Percentiles rank a stretch among this genome's conserved stretches.
These are phyloP conservation scores for Gorsachius magnificus DNA, from an alignment of 2,797 vertebrate species.

Conservation along the genomic window DNA sequence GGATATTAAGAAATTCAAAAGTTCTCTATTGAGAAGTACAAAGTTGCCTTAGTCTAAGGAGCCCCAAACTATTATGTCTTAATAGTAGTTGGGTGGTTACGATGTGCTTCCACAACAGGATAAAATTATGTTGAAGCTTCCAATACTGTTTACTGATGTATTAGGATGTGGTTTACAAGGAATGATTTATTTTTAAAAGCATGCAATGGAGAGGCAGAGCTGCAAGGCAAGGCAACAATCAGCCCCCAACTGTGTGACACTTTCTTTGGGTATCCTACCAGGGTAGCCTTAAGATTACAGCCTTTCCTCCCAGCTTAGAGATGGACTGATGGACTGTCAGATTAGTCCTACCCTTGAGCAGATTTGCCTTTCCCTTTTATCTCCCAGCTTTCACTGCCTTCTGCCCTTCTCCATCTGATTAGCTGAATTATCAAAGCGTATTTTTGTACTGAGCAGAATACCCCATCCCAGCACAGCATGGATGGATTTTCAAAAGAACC, in stretches of 20 bases:
- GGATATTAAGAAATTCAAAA: neutral
- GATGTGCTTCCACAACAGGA: neutral
- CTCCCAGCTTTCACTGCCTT: conserved; percentile 1
- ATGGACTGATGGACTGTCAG: neutral
- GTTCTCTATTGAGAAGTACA: neutral
- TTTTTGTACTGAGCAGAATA: neutral
- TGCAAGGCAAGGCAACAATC: neutral
- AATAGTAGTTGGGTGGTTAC: neutral
- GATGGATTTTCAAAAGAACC: neutral
- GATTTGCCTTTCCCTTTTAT: neutral
- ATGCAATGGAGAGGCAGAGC: neutral
- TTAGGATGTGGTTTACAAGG: neutral
- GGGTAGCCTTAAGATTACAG: neutral
- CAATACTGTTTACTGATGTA: neutral
- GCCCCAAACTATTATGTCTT: neutral
- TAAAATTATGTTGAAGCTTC: neutral
- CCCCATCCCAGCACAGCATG: neutral
- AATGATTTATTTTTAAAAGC: neutral
- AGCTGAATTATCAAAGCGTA: neutral
- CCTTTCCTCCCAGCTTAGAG: neutral
- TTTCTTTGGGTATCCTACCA: neutral
- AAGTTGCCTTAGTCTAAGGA: neutral
- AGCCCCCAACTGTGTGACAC: neutral
- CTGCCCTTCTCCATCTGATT: neutral
- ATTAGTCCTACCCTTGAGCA: neutral